A percentile compares a stretch with the other conserved stretches of the same genome.
These are phyloP conservation scores for Uria aalge DNA, from an alignment of 2,113 vertebrate species.

Conservation along the genomic window DNA sequence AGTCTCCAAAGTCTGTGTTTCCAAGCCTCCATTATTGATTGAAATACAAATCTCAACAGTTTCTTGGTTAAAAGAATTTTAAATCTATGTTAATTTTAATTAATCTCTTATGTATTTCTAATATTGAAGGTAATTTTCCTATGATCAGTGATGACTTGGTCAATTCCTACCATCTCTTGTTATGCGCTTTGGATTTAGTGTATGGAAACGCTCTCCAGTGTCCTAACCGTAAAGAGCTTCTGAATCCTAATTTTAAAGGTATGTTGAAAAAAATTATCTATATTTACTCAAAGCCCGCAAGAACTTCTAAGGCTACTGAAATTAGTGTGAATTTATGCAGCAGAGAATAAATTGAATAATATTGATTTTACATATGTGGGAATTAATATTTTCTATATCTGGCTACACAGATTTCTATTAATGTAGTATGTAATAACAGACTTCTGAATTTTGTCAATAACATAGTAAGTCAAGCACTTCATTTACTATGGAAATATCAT, in stretches of 20 bases:
- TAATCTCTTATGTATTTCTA: not conserved
- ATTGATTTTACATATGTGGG: not conserved
- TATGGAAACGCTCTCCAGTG: constrained; percentile 90
- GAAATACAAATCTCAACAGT: not conserved
- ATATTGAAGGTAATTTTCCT: constrained; percentile 88
- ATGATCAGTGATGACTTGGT: constrained; percentile 97
- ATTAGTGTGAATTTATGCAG: not conserved
- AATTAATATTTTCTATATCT: not conserved
- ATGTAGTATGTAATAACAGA: not conserved
- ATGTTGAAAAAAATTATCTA: not conserved
- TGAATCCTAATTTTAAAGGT: constrained; percentile 91
- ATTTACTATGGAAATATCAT: not conserved
- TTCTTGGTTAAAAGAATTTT: not conserved
- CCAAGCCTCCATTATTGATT: not conserved
- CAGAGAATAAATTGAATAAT: not conserved
- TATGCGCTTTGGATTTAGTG: constrained; percentile 91
- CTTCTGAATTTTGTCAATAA: not conserved
- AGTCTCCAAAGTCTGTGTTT: not conserved
- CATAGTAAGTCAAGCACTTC: not conserved
- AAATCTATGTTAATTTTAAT: not conserved
- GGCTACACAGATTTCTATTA: not conserved
- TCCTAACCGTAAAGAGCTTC: constrained; percentile 87
- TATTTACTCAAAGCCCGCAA: not conserved
- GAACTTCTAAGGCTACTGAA: not conserved
- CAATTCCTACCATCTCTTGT: constrained; percentile 93